Evolutionary conservation across 2,113 vertebrate genomes (phyloP).

Genomic region (Sinocyclocheilus maitianheensis): DNA sequence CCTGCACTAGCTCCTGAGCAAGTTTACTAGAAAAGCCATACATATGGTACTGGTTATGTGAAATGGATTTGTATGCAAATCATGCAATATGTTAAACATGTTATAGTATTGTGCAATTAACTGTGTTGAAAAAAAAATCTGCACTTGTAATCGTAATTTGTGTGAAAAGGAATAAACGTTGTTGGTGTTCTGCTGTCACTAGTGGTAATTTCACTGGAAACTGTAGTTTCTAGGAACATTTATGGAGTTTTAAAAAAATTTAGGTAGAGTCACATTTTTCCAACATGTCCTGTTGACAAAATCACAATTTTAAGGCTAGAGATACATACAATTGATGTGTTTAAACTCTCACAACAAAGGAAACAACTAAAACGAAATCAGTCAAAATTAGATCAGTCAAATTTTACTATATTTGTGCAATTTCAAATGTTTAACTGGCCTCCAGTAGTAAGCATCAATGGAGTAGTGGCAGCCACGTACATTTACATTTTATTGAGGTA

Average conservation of each 20-base stretch:
- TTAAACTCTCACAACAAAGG: no score
- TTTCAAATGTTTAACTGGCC: neutral
- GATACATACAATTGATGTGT: no score
- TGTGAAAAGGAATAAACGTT: neutral
- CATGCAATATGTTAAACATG: neutral
- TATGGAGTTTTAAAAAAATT: no score
- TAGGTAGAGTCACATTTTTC: no score
- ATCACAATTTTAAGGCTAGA: no score
- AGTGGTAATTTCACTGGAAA: neutral
- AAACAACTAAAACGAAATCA: no score
- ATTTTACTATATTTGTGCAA: neutral
- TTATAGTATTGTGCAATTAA: no score
- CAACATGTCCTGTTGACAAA: no score
- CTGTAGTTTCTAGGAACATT: neutral
- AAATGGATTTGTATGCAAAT: neutral
- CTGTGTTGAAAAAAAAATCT: neutral
- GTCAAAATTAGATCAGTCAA: no score
- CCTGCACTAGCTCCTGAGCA: neutral
- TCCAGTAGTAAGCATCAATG: neutral
- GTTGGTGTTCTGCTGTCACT: neutral
- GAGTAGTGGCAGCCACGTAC: neutral
- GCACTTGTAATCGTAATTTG: neutral
- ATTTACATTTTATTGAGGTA: neutral
- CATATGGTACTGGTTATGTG: neutral
- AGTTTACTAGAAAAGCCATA: neutral